These are phyloP conservation scores for Listronotus oregonensis DNA, from an alignment of 1,140 invertebrate genomes.

Conservation along the genomic window DNA sequence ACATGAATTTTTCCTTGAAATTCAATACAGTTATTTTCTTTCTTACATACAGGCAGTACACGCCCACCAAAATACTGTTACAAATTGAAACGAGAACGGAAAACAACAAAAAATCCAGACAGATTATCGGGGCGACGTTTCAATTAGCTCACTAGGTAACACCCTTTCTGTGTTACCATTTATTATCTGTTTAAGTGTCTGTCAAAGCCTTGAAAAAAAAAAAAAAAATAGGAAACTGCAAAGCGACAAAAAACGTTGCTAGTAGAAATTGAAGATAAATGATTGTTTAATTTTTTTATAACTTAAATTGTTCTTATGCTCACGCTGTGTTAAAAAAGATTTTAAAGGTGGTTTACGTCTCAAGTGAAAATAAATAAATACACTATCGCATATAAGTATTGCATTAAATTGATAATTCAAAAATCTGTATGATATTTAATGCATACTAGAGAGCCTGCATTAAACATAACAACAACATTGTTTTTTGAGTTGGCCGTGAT, in stretches of 20 bases:
- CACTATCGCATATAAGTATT: no score
- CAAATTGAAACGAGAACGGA: not conserved
- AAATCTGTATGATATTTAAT: no score
- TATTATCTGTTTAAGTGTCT: not conserved
- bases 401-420: no score
- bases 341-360: no score
- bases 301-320: not conserved
- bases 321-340: no score
- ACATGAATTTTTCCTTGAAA: no score
- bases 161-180: constrained; percentile 3
- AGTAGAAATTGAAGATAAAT: not conserved
- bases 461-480: no score
- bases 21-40: no score
- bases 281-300: not conserved
- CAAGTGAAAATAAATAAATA: no score
- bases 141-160: not conserved
- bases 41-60: no score
- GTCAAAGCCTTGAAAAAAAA: not conserved
- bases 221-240: not conserved
- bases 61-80: not conserved
- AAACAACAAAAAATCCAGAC: not conserved
- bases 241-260: not conserved
- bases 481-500: no score
- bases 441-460: no score
- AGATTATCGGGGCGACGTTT: not conserved